Evolutionary conservation across 1,140 invertebrate genomes (phyloP), one percentile per base, ranked within the genome.

Genomic region (Drosophila ogumai): DNA sequence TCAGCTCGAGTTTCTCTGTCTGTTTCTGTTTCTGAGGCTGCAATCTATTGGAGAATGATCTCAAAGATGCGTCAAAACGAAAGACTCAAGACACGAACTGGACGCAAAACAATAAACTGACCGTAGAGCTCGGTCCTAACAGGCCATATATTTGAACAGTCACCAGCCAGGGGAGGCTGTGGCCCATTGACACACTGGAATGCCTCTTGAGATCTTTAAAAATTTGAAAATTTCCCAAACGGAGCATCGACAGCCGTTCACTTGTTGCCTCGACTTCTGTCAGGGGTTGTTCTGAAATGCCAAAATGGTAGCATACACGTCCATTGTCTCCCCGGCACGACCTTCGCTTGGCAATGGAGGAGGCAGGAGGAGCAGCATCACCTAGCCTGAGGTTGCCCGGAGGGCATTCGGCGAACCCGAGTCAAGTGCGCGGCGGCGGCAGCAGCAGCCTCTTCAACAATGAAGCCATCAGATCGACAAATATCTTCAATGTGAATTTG

Each of bases 41-140:
- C 64, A 77, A 76, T 73, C 67, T 58, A 52, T 77, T 76, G 73
- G 56, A 82, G 59, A 79, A 79, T 65, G 79, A 61, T 75, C 47
- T 47, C 50, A 78, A 72, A 68, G 49, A 82, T 75, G 81, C 81
- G 71, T 64, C 75, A 84, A 54, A 71, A 71, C 85, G 77, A 90
- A 90, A 78, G 85, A 90, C 49, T 81, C 55, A 88, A 90, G 77
- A 72, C 85, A 88, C 84, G 85, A 88, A 88, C 84, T 90, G 34
- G 46, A n/a, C 31, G 19, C 28, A 25, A 40, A 52, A 61, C 61
- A 61, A 59, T 44, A 34, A 44, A 38, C 13, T 55, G 63, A 52
- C 41, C 40, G 22, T 52, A 46, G 19, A 19, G 43, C 43, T 46
- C 19, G 43, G 44, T 9, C 44, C 44, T 47, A 54, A 75, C 64